Evolutionary conservation across 2,113 vertebrate genomes (phyloP), one percentile per base, ranked within the genome.

Genomic region (Scomber japonicus): DNA sequence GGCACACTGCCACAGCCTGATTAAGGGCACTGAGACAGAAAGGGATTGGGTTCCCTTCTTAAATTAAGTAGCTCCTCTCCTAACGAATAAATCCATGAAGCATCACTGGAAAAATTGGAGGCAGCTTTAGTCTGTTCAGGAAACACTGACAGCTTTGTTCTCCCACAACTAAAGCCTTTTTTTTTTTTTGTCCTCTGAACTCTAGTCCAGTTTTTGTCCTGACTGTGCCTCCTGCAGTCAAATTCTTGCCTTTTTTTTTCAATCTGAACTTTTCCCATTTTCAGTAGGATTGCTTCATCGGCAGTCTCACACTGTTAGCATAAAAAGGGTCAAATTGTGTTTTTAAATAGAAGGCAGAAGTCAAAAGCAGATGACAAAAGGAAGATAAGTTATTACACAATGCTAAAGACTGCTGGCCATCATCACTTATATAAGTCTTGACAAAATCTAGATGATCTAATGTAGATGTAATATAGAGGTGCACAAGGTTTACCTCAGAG

Each of bases 61-160:
- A 72, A 85, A 84, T 82, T 2, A 82, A 82, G 74, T 31, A 46
- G 44, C 50, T 78, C 63, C 44, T 59, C 49, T 74, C 27, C 67
- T 62, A 66, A 71, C 13, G 11, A 50, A 74, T 75, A 73, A 83
- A 88, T 64, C 78, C 64, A 40, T 30, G 15, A 71, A 70, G 73
- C 79, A 51, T 86, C 50, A 11, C 67, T 76, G 82, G 81, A 40
- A 79, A 88, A 85, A 75, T 5, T 44, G 55, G 56, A 64, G 31
- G 55, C 76, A 15, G 59, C 53, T 81, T 77, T 17, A 60, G 50
- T 68, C 55, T 31, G 14, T 56, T 64, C 60, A 67, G 74, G 74
- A 87, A 82, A 91, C 87, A 76, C 61, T 83, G 55, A 54, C 49
- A 2, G 21, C 82, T 73, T 85, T 88, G 84, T 90, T 72, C 82